Evolutionary conservation across 2,888 invertebrate genomes (phyloP), one percentile per base, ranked within the genome.

Genomic region (Cryptophagus acutangulus): DNA sequence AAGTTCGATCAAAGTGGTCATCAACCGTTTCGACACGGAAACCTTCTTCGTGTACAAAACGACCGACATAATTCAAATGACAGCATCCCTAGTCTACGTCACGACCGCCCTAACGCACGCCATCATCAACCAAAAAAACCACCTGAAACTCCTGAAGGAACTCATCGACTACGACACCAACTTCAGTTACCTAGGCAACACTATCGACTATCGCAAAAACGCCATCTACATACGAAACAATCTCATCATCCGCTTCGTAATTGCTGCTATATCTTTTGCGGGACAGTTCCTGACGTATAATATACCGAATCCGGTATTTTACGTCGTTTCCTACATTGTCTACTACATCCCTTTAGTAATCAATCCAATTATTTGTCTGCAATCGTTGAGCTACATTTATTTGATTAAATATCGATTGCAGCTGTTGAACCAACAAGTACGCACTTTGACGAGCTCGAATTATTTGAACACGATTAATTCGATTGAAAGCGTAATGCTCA

Each of bases 401-500:
- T n/a, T 24, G 25, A 14, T 26, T 2, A 35, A 30, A 33, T 25
- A 38, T 13, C 8, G 41, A 33, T 10, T 45, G 8, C 12, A 42
- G 16, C 10, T 17, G 3, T 28, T 50, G 8, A 28, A 50, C 10
- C 45, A 41, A 26, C 20, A 20, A 8, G 9, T 9, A 8, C 20
- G 20, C 6, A 20, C 20, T 8, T 8, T 20, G 6, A 6, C 6
- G 9, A 20, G 9, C 9, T 6, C 9, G 9, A 6, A 9, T 6
- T 8, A 20, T 8, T 9, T 8, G 6, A 20, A 20, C 20, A 9
- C 6, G 9, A 8, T 20, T 9, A 20, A 20, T 20, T 6, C 6
- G 9, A 20, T 20, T 20, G n/a, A n/a, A n/a, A n/a, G n/a, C n/a
- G n/a, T n/a, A n/a, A n/a, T n/a, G n/a, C n/a, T n/a, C n/a, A n/a